phyloP scores from a whole-genome alignment of 1,140 invertebrate species.

The Aphaenogaster rudis region DNA sequence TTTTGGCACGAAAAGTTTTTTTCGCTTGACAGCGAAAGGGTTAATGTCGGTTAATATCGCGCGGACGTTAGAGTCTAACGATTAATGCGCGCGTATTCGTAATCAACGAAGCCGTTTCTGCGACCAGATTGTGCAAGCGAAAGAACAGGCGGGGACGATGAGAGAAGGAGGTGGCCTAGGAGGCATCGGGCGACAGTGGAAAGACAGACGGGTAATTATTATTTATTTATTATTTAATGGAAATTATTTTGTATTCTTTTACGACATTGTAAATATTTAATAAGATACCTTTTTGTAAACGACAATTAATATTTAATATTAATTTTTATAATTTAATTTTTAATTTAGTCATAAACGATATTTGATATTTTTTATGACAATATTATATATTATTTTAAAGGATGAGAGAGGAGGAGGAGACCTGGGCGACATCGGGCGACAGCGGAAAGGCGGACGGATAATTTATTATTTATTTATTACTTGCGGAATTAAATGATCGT shows the following conservation, averaged over 20 bases:
- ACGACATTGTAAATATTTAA: too few relatives aligned
- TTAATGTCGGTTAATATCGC: neutral
- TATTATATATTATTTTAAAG: too few relatives aligned
- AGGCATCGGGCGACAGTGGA: neutral
- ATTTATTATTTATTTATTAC: neutral
- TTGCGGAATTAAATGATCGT: neutral
- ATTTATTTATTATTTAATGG: neutral
- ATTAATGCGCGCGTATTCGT: neutral
- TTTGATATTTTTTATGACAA: too few relatives aligned
- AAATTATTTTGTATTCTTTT: too few relatives aligned
- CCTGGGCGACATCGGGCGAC: too few relatives aligned
- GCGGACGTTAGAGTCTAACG: neutral
- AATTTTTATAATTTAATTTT: too few relatives aligned
- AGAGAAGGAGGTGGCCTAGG: neutral
- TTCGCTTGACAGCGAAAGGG: too few relatives aligned
- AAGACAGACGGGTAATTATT: neutral
- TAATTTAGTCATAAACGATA: too few relatives aligned
- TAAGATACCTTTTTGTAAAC: too few relatives aligned
- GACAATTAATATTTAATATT: too few relatives aligned
- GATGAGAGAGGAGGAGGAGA: neutral
- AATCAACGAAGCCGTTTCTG: neutral
- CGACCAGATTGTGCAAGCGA: neutral
- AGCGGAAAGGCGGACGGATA: neutral
- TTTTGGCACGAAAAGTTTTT: too few relatives aligned
- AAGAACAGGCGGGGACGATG: neutral